Evolutionary conservation across 2,113 vertebrate genomes (phyloP).

Genomic region (Laticauda laticaudata): DNA sequence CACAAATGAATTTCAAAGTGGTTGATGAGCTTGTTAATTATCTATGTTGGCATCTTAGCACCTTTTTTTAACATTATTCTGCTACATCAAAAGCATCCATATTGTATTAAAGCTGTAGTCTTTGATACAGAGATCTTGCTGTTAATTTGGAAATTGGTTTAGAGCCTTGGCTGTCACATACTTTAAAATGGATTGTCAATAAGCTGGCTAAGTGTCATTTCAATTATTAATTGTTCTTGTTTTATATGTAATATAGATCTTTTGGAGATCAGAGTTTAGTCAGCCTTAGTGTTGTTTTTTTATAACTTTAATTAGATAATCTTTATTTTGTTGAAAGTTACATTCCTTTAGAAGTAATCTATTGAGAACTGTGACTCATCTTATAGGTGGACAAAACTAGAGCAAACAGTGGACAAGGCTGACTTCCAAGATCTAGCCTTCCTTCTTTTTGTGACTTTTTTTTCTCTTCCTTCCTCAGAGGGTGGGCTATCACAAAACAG

Average conservation of each 20-base stretch:
- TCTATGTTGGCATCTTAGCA: not conserved
- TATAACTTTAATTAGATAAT: not conserved
- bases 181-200: not conserved
- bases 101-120: not conserved
- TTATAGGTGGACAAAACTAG: not conserved
- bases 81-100: not conserved
- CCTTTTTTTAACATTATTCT: not conserved
- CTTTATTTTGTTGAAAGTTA: not conserved
- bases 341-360: not conserved
- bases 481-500: not conserved
- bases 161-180: not conserved
- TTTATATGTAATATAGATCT: not conserved
- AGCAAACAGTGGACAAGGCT: not conserved
- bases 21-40: not conserved
- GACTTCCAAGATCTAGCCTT: not conserved
- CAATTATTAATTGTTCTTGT: not conserved
- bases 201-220: not conserved
- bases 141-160: not conserved
- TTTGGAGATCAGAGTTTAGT: not conserved
- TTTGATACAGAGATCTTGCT: not conserved
- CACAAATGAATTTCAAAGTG: not conserved
- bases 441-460: not conserved
- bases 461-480: not conserved
- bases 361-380: not conserved
- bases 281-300: not conserved